Evolutionary conservation across 2,113 vertebrate genomes (phyloP).

Genomic region (Cervus canadensis): DNA sequence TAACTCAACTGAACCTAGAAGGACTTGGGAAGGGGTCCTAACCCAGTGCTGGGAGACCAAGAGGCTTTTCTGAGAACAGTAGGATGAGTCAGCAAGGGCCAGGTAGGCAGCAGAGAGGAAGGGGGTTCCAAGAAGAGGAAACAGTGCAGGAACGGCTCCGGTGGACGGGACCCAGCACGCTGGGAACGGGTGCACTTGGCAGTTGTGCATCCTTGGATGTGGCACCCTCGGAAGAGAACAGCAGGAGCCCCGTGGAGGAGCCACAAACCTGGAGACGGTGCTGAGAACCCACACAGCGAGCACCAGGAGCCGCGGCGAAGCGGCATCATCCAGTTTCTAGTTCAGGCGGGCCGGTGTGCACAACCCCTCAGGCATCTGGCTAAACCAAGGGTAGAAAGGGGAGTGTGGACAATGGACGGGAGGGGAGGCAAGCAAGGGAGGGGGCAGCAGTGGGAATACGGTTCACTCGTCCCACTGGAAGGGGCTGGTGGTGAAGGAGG

Average conservation of each 20-base stretch:
- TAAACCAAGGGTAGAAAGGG: background rate
- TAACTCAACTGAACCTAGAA: background rate
- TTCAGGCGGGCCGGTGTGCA: background rate
- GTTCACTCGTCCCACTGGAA: background rate
- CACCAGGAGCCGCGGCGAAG: background rate
- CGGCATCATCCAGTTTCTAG: background rate
- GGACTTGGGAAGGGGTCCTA: background rate
- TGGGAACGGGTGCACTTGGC: accelerated
- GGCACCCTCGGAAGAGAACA: accelerated
- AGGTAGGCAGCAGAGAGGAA: background rate
- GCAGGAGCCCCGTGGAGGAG: background rate
- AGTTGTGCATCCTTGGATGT: accelerated
- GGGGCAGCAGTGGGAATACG: background rate
- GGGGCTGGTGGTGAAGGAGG: background rate
- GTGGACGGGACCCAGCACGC: background rate
- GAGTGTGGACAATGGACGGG: accelerated
- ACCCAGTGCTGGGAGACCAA: background rate
- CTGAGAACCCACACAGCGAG: background rate
- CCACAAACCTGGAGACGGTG: background rate
- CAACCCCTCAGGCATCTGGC: background rate
- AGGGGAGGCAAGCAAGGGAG: background rate
- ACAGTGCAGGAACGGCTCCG: accelerated
- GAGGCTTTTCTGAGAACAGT: background rate
- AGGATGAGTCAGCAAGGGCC: background rate
- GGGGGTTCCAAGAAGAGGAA: background rate